phyloP scores from a whole-genome alignment of 2,888 invertebrate species.

The Sarcophaga subvicina region DNA sequence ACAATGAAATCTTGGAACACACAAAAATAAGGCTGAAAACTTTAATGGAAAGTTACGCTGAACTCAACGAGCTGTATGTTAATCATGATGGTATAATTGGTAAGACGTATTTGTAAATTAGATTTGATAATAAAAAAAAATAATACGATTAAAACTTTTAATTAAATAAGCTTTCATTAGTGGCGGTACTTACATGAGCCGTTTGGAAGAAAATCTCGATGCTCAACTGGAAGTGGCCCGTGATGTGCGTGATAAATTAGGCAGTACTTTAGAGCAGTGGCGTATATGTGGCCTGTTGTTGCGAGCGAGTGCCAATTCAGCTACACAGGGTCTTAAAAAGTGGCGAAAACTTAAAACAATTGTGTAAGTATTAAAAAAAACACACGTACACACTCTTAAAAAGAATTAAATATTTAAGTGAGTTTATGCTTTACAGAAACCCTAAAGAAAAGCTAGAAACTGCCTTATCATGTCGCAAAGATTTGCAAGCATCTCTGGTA shows the following conservation, averaged over 20 bases:
- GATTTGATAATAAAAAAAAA: not conserved
- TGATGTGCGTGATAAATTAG: constrained; percentile 80
- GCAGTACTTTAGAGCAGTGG: constrained; percentile 81
- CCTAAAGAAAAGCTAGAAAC: constrained; percentile 77
- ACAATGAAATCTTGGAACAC: constrained; percentile 79
- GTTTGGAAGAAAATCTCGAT: constrained; percentile 79
- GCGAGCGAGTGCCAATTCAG: constrained; percentile 78
- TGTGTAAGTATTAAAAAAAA: constrained; percentile 71
- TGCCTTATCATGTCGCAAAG: constrained; percentile 78
- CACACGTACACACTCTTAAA: not conserved
- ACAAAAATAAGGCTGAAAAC: constrained; percentile 77
- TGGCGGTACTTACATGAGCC: constrained; percentile 80
- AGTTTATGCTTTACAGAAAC: constrained; percentile 71
- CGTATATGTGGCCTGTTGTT: constrained; percentile 80
- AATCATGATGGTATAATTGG: constrained; percentile 80
- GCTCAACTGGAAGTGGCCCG: constrained; percentile 78
- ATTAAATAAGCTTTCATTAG: constrained; percentile 76
- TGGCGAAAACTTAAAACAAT: constrained; percentile 76
- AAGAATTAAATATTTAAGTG: not conserved
- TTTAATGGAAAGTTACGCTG: constrained; percentile 76
- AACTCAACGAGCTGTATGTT: constrained; percentile 78
- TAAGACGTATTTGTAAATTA: constrained; percentile 50
- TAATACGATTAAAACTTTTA: not conserved
- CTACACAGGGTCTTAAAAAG: constrained; percentile 77
- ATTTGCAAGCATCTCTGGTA: constrained; percentile 78